Base-by-base conservation (phyloP, 2,797 vertebrate species). In the Mus minutoides region DNA sequence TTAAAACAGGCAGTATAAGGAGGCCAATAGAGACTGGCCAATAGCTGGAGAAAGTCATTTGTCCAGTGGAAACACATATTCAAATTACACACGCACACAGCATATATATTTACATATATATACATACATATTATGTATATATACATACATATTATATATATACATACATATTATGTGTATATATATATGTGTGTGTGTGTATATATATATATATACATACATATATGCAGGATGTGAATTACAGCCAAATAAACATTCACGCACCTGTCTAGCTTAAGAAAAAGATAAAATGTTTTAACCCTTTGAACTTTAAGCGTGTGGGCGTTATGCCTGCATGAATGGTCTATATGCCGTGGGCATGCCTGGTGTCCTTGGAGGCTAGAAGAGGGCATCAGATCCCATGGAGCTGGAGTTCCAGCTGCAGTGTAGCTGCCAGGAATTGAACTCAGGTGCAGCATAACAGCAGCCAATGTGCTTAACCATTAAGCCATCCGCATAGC, bases 241-340 rank as follows among this genome's bases (percentile, higher is more conserved):
- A 73, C 19, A 80, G 92, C 92, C 60, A 91, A 97, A 62, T 82
- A 82, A 40, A 83, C 26, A 62, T 43, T 31, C 22, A 3, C 4
- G 3, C 77, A 13, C 13, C 34, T 21, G 3, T 24, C 79, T 80
- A 78, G 75, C 56, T 43, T 49, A 62, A 91, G 40, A 90, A 71
- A 73, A 64, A 83, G 31, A 56, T 91, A n/a, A 29, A 82, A 40
- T 60, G 1, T 60, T 82, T 60, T 60, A 40, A 40, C 16, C 40
- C 29, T 40, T 79, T 58, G n/a, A 79, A 82, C 71, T 75, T 75
- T 24, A 26, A 9, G 56, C 10, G 14, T 40, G 60, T 29, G 56
- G 54, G n/a, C 60, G 7, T 40, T 82, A 54, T 60, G n/a, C n/a
- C 40, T 29, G 3, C 56, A 58, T 29, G 56, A 60, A 40, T 17